Evolutionary conservation across 2,888 invertebrate species (phyloP), one percentile per base, ranked within the genome.

Genomic region (Diploptera punctata): DNA sequence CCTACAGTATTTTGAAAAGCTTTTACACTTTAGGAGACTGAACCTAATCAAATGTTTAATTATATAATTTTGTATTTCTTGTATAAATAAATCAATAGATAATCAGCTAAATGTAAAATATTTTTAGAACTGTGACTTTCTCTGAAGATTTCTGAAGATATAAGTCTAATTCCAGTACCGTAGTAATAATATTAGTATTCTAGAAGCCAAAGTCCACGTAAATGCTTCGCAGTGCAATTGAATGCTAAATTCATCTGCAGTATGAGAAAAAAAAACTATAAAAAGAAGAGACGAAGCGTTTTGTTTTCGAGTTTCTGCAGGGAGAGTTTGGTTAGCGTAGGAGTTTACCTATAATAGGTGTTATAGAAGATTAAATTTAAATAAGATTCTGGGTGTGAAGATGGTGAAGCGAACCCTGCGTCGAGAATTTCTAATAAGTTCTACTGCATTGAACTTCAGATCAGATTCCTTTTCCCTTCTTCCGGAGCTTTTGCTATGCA

Each of bases 291-390:
- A 52, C n/a, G 2, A 24, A 24, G 57, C n/a, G 18, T 57, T 57
- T 57, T 57, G 57, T 29, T 29, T 57, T 16, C n/a, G 26, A 57
- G 57, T 57, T n/a, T n/a, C n/a, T n/a, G n/a, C n/a, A n/a, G n/a
- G n/a, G n/a, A n/a, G n/a, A n/a, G n/a, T n/a, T 33, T 5, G 10
- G 7, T 33, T 33, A 33, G 33, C 26, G 29, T n/a, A 16, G 16
- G 31, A 57, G 65, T 44, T 47, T 65, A 44, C 47, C 65, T 65
- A 47, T 47, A 65, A 44, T 47, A 43, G 65, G 44, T 65, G 44
- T 47, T 47, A 47, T 47, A 65, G 65, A 65, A 65, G 65, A 65
- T 65, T 65, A 65, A 65, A 65, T 65, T 65, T 65, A 65, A 65
- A 65, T 65, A 65, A 65, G 65, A 47, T 65, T 65, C 29, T 29